phyloP scores from a whole-genome alignment of 2,888 invertebrate species.

The Rhingia rostrata region DNA sequence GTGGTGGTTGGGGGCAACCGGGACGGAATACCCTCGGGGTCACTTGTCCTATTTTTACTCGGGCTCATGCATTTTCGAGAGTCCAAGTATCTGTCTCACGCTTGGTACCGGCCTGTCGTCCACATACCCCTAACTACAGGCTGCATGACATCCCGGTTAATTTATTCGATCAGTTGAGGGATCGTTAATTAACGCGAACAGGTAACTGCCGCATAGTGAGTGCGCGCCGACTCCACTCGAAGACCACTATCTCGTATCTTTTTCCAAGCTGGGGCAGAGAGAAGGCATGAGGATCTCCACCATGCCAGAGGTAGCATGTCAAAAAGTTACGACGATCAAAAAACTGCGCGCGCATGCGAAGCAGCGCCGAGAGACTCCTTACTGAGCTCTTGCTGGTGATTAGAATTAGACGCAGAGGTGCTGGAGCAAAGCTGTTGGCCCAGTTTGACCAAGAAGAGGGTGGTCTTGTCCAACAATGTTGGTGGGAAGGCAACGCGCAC shows the following conservation, averaged over 20 bases:
- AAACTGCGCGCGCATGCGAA: slow-evolving; percentile 52
- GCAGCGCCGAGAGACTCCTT: slow-evolving; percentile 5
- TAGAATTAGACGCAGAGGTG: slow-evolving; percentile 62
- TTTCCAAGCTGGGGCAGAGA: slow-evolving; percentile 42
- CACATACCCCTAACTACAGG: background rate
- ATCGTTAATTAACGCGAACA: slow-evolving; percentile 76
- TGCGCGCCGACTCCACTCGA: slow-evolving; percentile 25
- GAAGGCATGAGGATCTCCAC: slow-evolving; percentile 29
- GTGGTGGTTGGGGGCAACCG: background rate
- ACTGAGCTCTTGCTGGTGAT: slow-evolving; percentile 28
- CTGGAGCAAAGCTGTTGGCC: slow-evolving; percentile 66
- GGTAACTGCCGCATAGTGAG: slow-evolving; percentile 66
- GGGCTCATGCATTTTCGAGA: slow-evolving; percentile 40
- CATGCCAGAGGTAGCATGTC: slow-evolving; percentile 50
- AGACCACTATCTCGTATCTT: slow-evolving; percentile 55
- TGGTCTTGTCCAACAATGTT: slow-evolving; percentile 50
- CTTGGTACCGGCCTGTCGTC: background rate
- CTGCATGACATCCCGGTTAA: slow-evolving; percentile 72
- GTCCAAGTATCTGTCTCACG: slow-evolving; percentile 61
- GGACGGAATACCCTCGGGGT: slow-evolving; percentile 39
- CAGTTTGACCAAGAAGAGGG: slow-evolving; percentile 65
- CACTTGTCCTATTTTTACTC: slow-evolving; percentile 73
- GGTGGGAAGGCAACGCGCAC: background rate
- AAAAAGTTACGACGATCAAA: slow-evolving; percentile 65
- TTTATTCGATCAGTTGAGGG: slow-evolving; percentile 76